Base-by-base conservation (phyloP, 2,113 vertebrate species). In the Psittacula cyanocephala region DNA sequence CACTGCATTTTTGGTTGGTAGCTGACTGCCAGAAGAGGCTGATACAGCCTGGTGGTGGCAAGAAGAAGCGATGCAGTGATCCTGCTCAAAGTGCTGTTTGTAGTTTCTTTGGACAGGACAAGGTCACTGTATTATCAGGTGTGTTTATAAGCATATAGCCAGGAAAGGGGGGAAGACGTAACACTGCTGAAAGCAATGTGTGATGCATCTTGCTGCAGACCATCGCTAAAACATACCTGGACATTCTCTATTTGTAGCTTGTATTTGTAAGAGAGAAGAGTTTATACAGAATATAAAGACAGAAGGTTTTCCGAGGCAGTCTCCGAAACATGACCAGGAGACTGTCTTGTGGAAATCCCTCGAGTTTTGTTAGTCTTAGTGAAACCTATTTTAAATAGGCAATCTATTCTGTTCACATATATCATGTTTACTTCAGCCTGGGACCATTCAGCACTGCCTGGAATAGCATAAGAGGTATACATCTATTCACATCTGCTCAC, bases 321-420 rank as follows among this genome's bases (percentile, higher is more conserved):
- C 9, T 33, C 37, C 69, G 49, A 77, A 86, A 69, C 28, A 37
- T 37, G 49, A 77, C 41, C 52, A 72, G 52, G 31, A 82, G 22
- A 31, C 29, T 69, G 15, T 49, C 25, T 63, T 2, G 2, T 67
- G n/a, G 41, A 77, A 86, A 76, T 59, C 41, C 29, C 19, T 67
- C 6, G n/a, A 67, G 68, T 44, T 65, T 62, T 90, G 19, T 64
- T 88, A 29, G 33, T 70, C 31, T 80, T 74, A 39, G 43, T 95
- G 55, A 92, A 44, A 69, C 24, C 82, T 65, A 39, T 52, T 93
- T 89, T 55, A 64, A 82, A 44, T 67, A 80, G 75, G 20, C 53
- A 52, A 11, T 77, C 7, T 2, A n/a, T 77, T 63, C 24, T 76
- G 7, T 85, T 94, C 49, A 39, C 11, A 7, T 44, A 15, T 0